These are phyloP conservation scores for Meta bourneti DNA, from an alignment of 2,888 invertebrate species.

Conservation along the genomic window DNA sequence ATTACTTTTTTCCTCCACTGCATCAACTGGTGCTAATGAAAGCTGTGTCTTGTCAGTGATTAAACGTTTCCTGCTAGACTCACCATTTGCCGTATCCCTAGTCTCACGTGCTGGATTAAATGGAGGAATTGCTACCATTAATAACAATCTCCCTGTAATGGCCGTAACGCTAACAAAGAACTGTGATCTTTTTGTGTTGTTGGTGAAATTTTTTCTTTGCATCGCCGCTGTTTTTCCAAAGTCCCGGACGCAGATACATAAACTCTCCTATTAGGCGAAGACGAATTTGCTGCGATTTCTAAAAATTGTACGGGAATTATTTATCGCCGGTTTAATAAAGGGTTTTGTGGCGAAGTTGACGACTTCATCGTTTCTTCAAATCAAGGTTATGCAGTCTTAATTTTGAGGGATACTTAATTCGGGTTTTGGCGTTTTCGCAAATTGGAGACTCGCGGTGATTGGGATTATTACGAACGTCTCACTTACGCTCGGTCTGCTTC, in stretches of 20 bases:
- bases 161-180: constrained; percentile 36
- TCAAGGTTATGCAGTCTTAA: background rate
- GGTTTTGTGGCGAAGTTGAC: background rate
- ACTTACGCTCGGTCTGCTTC: too few species aligned
- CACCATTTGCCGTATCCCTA: background rate
- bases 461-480: too few species aligned
- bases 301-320: too few species aligned
- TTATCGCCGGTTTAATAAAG: background rate
- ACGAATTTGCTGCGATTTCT: too few species aligned
- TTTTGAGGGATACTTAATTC: background rate
- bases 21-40: constrained; percentile 1
- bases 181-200: background rate
- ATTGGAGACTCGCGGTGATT: too few species aligned
- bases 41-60: constrained; percentile 18
- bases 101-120: background rate
- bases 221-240: background rate
- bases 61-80: constrained; percentile 1
- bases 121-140: constrained; percentile 6
- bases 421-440: background rate
- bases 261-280: too few species aligned
- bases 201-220: background rate
- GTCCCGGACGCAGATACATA: background rate
- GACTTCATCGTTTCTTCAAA: background rate
- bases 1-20: background rate
- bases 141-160: constrained; percentile 31